Evolutionary conservation across 2,113 vertebrate species (phyloP).

Genomic region (cat (Felis catus)): DNA sequence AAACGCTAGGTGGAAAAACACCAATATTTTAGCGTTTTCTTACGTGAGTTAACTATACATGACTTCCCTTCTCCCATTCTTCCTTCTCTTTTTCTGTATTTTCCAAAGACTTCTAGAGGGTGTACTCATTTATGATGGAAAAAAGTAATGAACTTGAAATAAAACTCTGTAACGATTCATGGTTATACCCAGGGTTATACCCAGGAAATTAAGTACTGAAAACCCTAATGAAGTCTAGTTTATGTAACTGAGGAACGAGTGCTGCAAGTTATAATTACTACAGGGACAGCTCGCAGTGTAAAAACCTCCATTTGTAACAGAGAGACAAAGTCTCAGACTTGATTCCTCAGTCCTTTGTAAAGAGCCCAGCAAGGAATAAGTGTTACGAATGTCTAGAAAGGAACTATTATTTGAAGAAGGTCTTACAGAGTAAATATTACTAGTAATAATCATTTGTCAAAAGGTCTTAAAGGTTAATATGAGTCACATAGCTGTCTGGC

Average conservation of each 20-base stretch:
- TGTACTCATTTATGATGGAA: slow-evolving; percentile 40
- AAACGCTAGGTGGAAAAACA: not conserved
- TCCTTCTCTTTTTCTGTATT: slow-evolving; percentile 44
- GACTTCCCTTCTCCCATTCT: not conserved
- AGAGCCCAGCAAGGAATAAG: not conserved
- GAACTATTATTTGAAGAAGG: not conserved
- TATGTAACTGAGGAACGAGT: not conserved
- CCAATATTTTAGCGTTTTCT: not conserved
- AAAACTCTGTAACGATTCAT: slow-evolving; percentile 52
- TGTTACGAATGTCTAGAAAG: not conserved
- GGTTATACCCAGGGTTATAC: not conserved
- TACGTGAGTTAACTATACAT: not conserved
- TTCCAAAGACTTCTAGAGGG: slow-evolving; percentile 8
- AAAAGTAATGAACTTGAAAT: slow-evolving; percentile 58
- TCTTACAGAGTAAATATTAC: not conserved
- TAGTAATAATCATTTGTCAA: not conserved
- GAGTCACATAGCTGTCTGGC: not conserved
- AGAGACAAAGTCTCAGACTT: not conserved
- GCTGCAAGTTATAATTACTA: slow-evolving; percentile 57
- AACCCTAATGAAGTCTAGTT: slow-evolving; percentile 53
- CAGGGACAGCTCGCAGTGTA: not conserved
- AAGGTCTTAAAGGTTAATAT: not conserved
- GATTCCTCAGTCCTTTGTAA: slow-evolving; percentile 6
- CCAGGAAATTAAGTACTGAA: slow-evolving; percentile 59
- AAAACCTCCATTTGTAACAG: not conserved